Evolutionary conservation across 2,888 invertebrate species (phyloP).

Genomic region (Meliscaeva auricollis): DNA sequence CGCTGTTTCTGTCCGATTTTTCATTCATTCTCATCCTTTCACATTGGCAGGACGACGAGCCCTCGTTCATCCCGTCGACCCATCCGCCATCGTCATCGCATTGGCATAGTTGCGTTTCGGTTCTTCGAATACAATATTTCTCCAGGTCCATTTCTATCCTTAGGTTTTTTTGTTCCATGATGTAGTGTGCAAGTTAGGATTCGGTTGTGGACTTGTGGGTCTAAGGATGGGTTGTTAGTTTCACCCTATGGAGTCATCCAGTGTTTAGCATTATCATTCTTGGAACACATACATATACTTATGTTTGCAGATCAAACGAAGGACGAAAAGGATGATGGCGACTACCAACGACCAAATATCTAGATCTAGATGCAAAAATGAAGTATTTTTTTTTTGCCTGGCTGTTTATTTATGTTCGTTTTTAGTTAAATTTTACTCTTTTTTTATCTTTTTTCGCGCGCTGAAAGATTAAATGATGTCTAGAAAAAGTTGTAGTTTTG

Average conservation of each 20-base stretch:
- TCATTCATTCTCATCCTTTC: conserved; percentile 63
- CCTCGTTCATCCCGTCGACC: conserved; percentile 45
- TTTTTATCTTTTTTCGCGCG: conserved; percentile 25
- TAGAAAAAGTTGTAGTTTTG: conserved; percentile 67
- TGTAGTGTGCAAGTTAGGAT: conserved; percentile 40
- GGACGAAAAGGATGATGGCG: conserved; percentile 24
- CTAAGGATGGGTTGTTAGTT: conserved; percentile 45
- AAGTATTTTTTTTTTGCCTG: conserved; percentile 23
- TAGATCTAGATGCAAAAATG: conserved; percentile 47
- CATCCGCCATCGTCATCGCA: conserved; percentile 29
- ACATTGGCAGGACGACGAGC: conserved; percentile 6
- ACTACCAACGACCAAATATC: conserved; percentile 9
- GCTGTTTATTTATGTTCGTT: conserved; percentile 60
- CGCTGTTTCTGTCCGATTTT: conserved; percentile 63
- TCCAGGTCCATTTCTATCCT: conserved; percentile 43
- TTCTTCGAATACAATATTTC: conserved; percentile 63
- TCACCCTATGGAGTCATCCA: conserved; percentile 41
- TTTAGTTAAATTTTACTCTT: conserved; percentile 56
- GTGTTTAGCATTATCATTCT: conserved; percentile 74
- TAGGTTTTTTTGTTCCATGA: conserved; percentile 40
- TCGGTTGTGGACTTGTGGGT: conserved; percentile 22
- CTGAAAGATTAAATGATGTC: conserved; percentile 68
- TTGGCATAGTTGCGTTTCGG: conserved; percentile 50
- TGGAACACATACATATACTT: conserved; percentile 59
- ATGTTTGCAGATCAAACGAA: conserved; percentile 61